Percentiles rank a stretch among this genome's conserved stretches.
Conservation (phyloP, 2,113 vertebrate species). For the Oceanodroma tethys region DNA sequence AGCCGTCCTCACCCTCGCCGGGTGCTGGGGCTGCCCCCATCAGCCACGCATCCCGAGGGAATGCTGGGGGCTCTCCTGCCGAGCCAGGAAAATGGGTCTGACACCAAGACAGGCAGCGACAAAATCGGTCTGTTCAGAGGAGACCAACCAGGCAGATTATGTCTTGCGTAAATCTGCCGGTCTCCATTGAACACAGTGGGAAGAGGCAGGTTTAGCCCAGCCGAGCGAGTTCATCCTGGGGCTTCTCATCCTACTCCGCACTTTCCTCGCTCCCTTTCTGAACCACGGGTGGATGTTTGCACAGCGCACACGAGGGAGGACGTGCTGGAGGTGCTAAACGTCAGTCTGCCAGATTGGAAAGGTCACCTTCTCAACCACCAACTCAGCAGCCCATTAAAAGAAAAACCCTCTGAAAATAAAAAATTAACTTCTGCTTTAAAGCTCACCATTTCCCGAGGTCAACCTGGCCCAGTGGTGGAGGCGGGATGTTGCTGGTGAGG, state of each 20-base stretch:
- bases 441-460: neutral
- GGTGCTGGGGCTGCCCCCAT: neutral
- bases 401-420: neutral
- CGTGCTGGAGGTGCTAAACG: fast-evolving
- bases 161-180: neutral
- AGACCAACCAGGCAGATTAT: neutral
- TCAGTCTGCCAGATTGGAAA: neutral
- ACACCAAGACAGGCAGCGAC: neutral
- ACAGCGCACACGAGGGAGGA: fast-evolving
- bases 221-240: neutral
- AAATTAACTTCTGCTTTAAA: neutral
- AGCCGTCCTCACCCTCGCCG: neutral
- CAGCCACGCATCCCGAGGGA: fast-evolving
- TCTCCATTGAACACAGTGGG: neutral
- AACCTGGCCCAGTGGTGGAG: fast-evolving
- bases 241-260: neutral
- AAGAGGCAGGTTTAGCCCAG: neutral
- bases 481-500: neutral
- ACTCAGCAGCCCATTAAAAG: neutral
- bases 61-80: fast-evolving
- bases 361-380: neutral
- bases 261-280: neutral
- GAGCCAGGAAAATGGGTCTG: neutral
- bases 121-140: neutral
- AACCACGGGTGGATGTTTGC: neutral